Evolutionary conservation across 2,113 vertebrate species (phyloP), one percentile per base, ranked within the genome.

Genomic region (Paratilapia polleni): DNA sequence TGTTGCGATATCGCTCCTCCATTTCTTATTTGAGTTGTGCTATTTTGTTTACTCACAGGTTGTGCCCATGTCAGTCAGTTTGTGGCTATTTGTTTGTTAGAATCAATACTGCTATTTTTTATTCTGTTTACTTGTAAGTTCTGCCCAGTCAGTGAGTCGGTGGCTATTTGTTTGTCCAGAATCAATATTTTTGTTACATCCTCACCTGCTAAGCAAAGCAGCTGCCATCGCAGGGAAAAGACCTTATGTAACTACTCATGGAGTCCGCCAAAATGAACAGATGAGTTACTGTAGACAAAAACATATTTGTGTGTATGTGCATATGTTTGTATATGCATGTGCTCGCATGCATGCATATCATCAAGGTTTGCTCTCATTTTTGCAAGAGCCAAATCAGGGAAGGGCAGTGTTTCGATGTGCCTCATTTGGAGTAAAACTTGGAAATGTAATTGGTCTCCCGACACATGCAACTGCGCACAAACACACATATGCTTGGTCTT

Each of bases 361-460:
- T 56, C 68, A 60, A 62, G 82, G 75, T 82, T 86, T 90, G 64
- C 77, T 89, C 84, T 87, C 15, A 70, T 87, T 89, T 93, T 83
- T 77, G 63, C 78, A 31, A 52, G 57, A 87, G 79, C 34, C 26
- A 90, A 91, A 89, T 85, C 88, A 36, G 83, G 85, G 79, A 88
- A 90, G 88, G 85, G 70, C 84, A 86, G 80, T 84, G 80, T 90
- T 92, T 92, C 52, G 61, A 61, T 87, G 84, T 83, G 87, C 79
- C 88, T 93, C 88, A 89, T 92, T 89, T 93, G 86, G 91, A 92
- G 93, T 84, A 83, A 80, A 91, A 86, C 88, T 93, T 86, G 76
- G 82, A 84, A 82, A 83, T 84, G 85, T 93, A 94, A 93, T 91
- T 94, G 93, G 91, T 94, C 91, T 92, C 94, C 87, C 88, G 93